Evolutionary conservation across 2,797 vertebrate genomes (phyloP).

Genomic region (Tenualosa thibaudeaui): DNA sequence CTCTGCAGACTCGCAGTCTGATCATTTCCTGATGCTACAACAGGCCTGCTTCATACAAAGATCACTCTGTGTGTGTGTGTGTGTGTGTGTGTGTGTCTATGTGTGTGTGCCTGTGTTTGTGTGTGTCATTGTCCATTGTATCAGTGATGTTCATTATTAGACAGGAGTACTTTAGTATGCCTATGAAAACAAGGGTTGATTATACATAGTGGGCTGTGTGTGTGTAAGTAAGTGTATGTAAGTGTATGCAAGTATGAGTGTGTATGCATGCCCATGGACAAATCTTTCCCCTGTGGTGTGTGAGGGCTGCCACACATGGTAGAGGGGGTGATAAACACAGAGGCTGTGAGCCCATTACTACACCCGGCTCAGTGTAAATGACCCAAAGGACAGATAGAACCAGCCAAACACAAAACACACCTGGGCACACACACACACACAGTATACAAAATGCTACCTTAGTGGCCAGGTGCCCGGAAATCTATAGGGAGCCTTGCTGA

Average conservation of each 20-base stretch:
- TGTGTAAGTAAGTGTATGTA: not conserved
- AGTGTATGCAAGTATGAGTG: not conserved
- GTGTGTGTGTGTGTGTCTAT: not conserved
- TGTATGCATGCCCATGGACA: not conserved
- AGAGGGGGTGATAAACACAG: not conserved
- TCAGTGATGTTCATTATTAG: not conserved
- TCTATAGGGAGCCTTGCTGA: not conserved
- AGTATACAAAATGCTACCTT: not conserved
- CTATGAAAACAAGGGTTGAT: not conserved
- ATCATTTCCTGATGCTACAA: conserved; percentile 48
- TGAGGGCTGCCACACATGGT: not conserved
- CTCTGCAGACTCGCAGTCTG: conserved; percentile 21
- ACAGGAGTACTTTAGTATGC: not conserved
- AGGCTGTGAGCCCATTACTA: not conserved
- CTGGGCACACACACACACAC: not conserved
- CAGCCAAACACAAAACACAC: not conserved
- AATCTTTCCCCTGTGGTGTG: not conserved
- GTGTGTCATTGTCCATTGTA: not conserved
- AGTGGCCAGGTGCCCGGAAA: not conserved
- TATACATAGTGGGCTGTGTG: not conserved
- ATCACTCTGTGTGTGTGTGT: not conserved
- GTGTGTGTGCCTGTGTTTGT: not conserved
- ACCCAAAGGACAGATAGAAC: not conserved
- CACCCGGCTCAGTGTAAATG: not conserved
- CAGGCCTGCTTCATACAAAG: conserved; percentile 43